A percentile compares a stretch with the other conserved stretches of the same genome.
Evolutionary conservation across 2,113 vertebrate genomes (phyloP).

Genomic region (Nestor notabilis): DNA sequence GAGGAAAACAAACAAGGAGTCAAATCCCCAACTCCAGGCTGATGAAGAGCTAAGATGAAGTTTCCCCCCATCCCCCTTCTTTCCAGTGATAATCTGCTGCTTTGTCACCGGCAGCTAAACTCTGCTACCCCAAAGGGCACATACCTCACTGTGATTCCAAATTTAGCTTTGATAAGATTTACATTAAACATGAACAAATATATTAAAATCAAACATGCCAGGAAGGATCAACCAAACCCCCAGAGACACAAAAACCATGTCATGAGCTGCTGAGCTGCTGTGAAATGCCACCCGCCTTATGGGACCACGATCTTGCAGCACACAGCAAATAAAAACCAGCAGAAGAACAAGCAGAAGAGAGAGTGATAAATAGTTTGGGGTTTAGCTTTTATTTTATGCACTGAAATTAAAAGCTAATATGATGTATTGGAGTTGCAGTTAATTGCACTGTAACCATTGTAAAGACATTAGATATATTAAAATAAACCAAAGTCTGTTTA

Average conservation of each 20-base stretch:
- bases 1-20: neutral
- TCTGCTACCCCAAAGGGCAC: neutral
- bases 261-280: neutral
- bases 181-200: neutral
- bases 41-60: neutral
- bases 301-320: neutral
- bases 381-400: neutral
- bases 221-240: neutral
- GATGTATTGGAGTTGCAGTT: neutral
- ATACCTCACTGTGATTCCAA: fast-evolving
- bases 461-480: neutral
- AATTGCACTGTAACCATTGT: neutral
- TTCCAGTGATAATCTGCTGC: neutral
- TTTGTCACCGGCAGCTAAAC: neutral
- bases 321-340: neutral
- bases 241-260: neutral
- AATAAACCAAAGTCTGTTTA: neutral
- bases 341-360: neutral
- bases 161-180: neutral
- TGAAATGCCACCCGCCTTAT: neutral
- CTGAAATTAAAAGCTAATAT: neutral
- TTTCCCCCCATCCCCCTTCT: neutral
- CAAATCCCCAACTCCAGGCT: neutral
- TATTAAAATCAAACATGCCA: neutral
- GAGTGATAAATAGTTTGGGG: neutral